Conservation (phyloP, 2,113 vertebrate species). For the Corynorhinus townsendii region DNA sequence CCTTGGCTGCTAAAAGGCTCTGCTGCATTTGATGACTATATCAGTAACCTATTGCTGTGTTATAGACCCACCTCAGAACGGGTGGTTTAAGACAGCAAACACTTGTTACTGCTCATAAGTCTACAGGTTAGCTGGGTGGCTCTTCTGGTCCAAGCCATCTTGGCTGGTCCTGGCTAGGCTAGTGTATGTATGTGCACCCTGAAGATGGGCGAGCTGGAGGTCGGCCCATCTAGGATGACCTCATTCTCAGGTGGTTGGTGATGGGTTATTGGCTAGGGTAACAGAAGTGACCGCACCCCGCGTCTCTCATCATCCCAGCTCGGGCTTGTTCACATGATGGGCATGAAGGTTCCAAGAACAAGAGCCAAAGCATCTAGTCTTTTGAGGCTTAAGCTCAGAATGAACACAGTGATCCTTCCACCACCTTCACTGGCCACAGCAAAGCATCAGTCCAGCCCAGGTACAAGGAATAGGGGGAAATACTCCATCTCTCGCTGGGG, state of each 20-base stretch:
- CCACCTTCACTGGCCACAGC: not conserved
- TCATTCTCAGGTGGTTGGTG: not conserved
- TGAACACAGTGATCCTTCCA: not conserved
- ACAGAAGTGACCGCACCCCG: not conserved
- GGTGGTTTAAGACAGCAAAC: not conserved
- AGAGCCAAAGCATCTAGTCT: not conserved
- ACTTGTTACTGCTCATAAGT: not conserved
- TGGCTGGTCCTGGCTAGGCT: not conserved
- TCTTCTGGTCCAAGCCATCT: not conserved
- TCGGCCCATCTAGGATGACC: not conserved
- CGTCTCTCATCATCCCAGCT: not conserved
- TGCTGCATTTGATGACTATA: not conserved
- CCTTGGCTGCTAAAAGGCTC: not conserved
- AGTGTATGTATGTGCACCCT: not conserved
- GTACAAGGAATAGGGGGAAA: not conserved
- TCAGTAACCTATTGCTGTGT: not conserved
- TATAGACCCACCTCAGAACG: not conserved
- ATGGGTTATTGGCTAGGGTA: not conserved
- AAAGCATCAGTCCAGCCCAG: not conserved
- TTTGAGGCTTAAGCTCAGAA: not conserved
- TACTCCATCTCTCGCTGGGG: not conserved
- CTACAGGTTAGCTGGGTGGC: not conserved
- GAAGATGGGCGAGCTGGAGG: not conserved
- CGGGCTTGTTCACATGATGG: fast-evolving
- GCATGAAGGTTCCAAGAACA: not conserved